Evolutionary conservation across 2,888 invertebrate species (phyloP).

Genomic region (Cheilosia scutellata): DNA sequence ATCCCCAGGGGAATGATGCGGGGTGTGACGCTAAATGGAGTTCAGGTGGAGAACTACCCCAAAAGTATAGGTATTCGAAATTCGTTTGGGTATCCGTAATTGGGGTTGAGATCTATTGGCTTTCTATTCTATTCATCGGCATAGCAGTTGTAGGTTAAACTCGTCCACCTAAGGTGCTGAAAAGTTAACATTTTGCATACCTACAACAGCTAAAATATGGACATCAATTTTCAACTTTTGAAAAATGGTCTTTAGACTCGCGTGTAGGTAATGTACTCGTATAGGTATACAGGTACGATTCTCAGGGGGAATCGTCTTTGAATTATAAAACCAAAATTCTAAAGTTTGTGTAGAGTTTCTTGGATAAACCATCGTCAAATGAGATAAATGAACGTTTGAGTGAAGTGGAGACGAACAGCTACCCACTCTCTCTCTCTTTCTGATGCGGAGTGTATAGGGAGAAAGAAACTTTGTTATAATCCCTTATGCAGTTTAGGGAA

Average conservation of each 20-base stretch:
- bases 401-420: conserved; percentile 6
- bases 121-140: not conserved
- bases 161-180: not conserved
- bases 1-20: not conserved
- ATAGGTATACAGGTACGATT: not conserved
- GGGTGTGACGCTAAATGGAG: conserved; percentile 1
- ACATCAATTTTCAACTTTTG: conserved; percentile 42
- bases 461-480: conserved; percentile 33
- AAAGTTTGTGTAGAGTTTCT: no score
- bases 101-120: conserved; percentile 9
- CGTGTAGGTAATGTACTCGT: not conserved
- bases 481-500: conserved; percentile 46
- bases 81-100: conserved; percentile 44
- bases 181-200: conserved; percentile 20
- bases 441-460: not conserved
- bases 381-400: conserved; percentile 35
- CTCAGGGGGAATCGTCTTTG: not conserved
- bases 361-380: no score
- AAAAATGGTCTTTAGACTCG: conserved; percentile 15
- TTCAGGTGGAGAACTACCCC: not conserved
- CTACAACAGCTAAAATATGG: conserved; percentile 16
- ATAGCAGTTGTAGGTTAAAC: not conserved
- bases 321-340: not conserved
- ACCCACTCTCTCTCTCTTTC: not conserved
- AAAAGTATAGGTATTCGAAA: not conserved